These are phyloP conservation scores for Sepiola atlantica DNA, from an alignment of 2,888 invertebrate genomes.

Conservation along the genomic window DNA sequence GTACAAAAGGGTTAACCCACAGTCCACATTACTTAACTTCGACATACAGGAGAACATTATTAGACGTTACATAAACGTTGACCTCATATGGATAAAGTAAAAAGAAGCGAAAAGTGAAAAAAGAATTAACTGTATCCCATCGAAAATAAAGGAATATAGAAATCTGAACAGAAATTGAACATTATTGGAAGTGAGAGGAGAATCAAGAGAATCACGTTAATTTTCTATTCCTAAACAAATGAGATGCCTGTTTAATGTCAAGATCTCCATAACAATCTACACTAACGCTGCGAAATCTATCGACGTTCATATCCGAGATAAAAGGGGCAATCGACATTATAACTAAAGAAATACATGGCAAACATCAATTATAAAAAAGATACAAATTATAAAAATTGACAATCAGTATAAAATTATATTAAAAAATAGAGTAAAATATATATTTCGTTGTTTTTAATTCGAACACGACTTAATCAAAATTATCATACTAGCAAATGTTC, in stretches of 20 bases:
- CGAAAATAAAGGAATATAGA: not conserved
- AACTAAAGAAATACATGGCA: not conserved
- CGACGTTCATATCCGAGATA: not conserved
- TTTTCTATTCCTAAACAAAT: not conserved
- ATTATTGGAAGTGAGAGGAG: too few species aligned
- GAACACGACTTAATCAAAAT: too few species aligned
- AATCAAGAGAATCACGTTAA: not conserved
- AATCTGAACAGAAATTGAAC: not conserved
- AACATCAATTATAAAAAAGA: not conserved
- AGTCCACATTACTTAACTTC: too few species aligned
- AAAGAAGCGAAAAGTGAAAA: not conserved
- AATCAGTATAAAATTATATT: not conserved
- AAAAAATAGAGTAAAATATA: not conserved
- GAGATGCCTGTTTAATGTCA: not conserved
- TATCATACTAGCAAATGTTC: too few species aligned
- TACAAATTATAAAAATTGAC: not conserved
- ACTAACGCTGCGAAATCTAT: not conserved
- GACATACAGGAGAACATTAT: too few species aligned
- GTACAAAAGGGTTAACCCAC: too few species aligned
- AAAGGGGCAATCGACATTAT: not conserved
- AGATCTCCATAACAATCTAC: not conserved
- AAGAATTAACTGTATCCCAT: not conserved
- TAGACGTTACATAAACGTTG: too few species aligned
- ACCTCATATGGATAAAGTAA: too few species aligned
- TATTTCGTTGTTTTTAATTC: too few species aligned